These are phyloP conservation scores for Dendrocincla fuliginosa DNA, from an alignment of 2,797 vertebrate species.

Conservation along the genomic window DNA sequence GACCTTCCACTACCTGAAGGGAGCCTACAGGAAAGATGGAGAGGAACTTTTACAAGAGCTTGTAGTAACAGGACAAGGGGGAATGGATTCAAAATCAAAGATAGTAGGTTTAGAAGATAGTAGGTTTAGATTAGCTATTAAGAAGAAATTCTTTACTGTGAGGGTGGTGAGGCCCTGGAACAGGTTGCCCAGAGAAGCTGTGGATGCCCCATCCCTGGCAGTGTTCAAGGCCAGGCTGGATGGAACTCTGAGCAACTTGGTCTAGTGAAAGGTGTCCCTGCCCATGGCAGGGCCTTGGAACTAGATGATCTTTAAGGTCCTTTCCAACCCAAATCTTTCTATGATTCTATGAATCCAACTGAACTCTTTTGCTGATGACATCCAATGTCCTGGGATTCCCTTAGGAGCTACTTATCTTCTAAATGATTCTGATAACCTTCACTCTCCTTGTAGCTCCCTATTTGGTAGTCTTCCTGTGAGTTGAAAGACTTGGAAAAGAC, in stretches of 20 bases:
- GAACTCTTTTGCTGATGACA: not conserved
- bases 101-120: rapidly evolving
- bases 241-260: not conserved
- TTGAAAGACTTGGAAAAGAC: not conserved
- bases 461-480: not conserved
- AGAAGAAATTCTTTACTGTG: not conserved
- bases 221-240: not conserved
- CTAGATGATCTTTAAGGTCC: not conserved
- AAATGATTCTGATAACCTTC: not conserved
- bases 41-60: not conserved
- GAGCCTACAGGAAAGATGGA: not conserved
- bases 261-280: not conserved
- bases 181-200: not conserved
- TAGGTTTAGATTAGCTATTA: not conserved
- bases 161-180: not conserved
- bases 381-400: not conserved
- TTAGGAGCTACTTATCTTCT: not conserved
- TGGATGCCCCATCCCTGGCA: not conserved
- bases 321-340: not conserved
- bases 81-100: not conserved
- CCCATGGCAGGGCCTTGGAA: not conserved
- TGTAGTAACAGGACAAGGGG: not conserved
- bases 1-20: not conserved
- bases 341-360: not conserved
- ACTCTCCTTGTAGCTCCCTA: not conserved